These are phyloP conservation scores for Phaonia tiefii DNA, from an alignment of 2,888 invertebrate species.

Conservation along the genomic window DNA sequence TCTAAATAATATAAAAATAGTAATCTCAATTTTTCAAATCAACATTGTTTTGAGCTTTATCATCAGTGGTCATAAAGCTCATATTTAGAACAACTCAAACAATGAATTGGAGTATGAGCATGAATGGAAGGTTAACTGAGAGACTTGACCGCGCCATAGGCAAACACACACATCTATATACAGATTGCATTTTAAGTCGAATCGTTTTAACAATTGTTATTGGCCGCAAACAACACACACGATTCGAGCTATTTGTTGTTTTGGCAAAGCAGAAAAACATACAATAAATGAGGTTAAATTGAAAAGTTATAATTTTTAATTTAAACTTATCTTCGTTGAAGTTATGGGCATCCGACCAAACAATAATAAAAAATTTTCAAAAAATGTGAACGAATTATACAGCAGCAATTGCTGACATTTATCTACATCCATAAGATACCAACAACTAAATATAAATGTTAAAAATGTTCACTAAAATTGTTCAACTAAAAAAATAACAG, in stretches of 20 bases:
- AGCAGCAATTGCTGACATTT: conserved; percentile 1
- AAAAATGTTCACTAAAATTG: background rate
- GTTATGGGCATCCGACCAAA: conserved; percentile 43
- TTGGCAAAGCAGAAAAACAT: conserved; percentile 22
- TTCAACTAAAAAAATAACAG: too few relatives aligned
- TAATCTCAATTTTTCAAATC: too few relatives aligned
- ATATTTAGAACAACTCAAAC: too few relatives aligned
- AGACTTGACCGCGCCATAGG: too few relatives aligned
- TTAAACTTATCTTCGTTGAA: conserved; percentile 53
- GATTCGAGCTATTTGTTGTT: too few relatives aligned
- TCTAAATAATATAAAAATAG: too few relatives aligned
- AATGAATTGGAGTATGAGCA: too few relatives aligned
- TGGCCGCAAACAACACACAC: conserved; percentile 13
- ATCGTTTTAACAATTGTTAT: conserved; percentile 22
- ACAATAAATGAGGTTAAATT: conserved; percentile 61
- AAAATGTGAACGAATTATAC: conserved; percentile 25
- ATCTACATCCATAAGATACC: background rate
- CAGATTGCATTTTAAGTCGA: too few relatives aligned
- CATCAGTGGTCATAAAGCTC: too few relatives aligned
- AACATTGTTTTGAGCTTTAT: too few relatives aligned
- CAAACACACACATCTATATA: too few relatives aligned
- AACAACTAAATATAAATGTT: background rate
- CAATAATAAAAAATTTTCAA: background rate
- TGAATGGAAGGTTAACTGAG: too few relatives aligned
- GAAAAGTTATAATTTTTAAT: conserved; percentile 57